phyloP scores from a whole-genome alignment of 2,888 invertebrate species.

The Ptilodon capucinus region DNA sequence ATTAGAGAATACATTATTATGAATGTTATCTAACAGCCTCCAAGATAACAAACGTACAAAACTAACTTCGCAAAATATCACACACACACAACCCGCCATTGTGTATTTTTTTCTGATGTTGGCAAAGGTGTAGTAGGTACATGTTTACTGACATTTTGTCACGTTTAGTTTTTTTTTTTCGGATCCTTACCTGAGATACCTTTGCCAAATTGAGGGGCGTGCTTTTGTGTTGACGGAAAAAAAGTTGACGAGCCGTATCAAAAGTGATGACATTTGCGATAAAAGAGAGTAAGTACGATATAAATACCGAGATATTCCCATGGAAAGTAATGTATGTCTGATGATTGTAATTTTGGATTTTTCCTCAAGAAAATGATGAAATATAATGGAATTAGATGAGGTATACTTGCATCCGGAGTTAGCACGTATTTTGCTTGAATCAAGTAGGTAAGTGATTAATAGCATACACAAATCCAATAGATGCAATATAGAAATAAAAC shows the following conservation, averaged over 20 bases:
- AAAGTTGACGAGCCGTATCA: constrained; percentile 63
- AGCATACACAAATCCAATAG: no score
- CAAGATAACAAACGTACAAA: background rate
- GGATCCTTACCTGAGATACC: constrained; percentile 65
- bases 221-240: constrained; percentile 49
- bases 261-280: constrained; percentile 65
- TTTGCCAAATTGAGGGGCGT: constrained; percentile 67
- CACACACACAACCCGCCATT: constrained; percentile 21
- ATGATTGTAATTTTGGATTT: no score
- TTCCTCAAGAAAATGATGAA: no score
- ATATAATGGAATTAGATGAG: no score
- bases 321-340: no score
- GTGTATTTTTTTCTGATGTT: constrained; percentile 42
- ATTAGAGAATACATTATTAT: background rate
- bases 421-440: no score
- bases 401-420: no score
- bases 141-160: constrained; percentile 82
- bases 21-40: background rate
- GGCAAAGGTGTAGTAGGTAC: constrained; percentile 68
- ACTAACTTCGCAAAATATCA: constrained; percentile 21
- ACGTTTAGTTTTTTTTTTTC: constrained; percentile 72
- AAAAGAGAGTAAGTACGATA: constrained; percentile 50
- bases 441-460: no score
- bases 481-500: no score
- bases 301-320: constrained; percentile 19